Base-by-base conservation (phyloP, 2,888 invertebrate species). In the Dione juno region DNA sequence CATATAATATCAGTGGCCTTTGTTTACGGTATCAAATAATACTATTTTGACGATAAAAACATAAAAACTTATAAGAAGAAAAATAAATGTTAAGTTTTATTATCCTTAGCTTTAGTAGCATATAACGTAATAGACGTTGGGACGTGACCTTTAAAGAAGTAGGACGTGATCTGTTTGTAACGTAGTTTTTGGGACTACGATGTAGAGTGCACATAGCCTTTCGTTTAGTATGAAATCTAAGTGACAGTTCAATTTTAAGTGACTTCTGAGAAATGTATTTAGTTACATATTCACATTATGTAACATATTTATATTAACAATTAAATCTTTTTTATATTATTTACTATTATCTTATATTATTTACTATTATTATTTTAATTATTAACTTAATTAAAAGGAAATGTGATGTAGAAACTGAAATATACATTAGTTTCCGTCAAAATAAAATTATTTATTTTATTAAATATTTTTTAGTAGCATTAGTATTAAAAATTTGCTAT, bases 91-190 rank as follows among this genome's bases (percentile, higher is more conserved):
- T 19, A 63, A 66, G 57, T 57, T 54, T 48, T 50, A 67, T 67
- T 57, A 65, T 67, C 64, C 64, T 72, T 68, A 41, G 53, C 45
- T 45, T 67, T 71, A 67, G 66, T 68, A 69, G 67, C 59, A 72
- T 63, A 73, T 66, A 74, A 78, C 76, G 74, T 74, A 77, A 78
- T 76, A 75, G 76, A 74, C 71, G 76, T 74, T 72, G 76, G 75
- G 76, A 75, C 76, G 76, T 78, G 83, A 83, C 84, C 83, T 83
- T 84, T 82, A 75, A 67, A 73, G 80, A 78, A 77, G 77, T 77
- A 77, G 76, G 77, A 84, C 84, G 84, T 85, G 84, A 79, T 76
- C 76, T 74, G 83, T 77, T 80, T 83, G 75, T 71, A 64, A 72
- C 71, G 64, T 69, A 71, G 66, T 71, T 75, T 74, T 73, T 59